Percentiles rank a stretch among this genome's conserved stretches.
These are phyloP conservation scores for Phasianus colchicus DNA, from an alignment of 2,113 vertebrate species.

Conservation along the genomic window DNA sequence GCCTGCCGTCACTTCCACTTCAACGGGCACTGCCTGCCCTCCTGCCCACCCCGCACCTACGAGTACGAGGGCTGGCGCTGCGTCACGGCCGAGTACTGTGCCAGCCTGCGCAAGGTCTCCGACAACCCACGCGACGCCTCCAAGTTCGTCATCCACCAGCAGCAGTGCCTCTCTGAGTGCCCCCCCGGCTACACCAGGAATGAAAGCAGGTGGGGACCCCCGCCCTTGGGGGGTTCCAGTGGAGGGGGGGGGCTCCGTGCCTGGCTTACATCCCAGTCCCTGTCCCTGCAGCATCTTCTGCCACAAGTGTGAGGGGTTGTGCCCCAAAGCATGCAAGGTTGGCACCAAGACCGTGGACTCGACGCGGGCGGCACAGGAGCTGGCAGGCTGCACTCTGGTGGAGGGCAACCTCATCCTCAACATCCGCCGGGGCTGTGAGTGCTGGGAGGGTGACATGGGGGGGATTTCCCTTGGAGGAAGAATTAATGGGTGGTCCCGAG, in stretches of 20 bases:
- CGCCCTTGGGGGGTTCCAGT: not conserved
- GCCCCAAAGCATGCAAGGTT: slow-evolving; percentile 84
- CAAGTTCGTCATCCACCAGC: slow-evolving; percentile 80
- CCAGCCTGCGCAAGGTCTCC: slow-evolving; percentile 77
- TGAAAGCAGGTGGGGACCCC: slow-evolving; percentile 74
- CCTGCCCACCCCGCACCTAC: slow-evolving; percentile 80
- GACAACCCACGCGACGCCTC: slow-evolving; percentile 70
- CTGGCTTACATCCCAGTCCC: accelerated
- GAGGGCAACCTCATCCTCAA: slow-evolving; percentile 85
- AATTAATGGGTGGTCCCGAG: not conserved
- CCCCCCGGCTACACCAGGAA: slow-evolving; percentile 80
- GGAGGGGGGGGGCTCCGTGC: too few relatives aligned
- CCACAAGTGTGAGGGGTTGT: slow-evolving; percentile 82
- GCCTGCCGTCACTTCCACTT: slow-evolving; percentile 84
- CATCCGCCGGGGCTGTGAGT: slow-evolving; percentile 84
- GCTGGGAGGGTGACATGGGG: accelerated
- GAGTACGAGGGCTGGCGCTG: slow-evolving; percentile 84
- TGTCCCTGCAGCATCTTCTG: slow-evolving; percentile 74
- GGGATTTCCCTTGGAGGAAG: too few relatives aligned
- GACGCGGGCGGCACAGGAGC: slow-evolving; percentile 70
- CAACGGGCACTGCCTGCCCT: slow-evolving; percentile 74
- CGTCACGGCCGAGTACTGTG: slow-evolving; percentile 76
- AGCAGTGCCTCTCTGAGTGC: slow-evolving; percentile 75
- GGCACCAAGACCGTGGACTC: slow-evolving; percentile 86
- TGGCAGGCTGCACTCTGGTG: slow-evolving; percentile 81